Percentiles rank a stretch among this genome's conserved stretches.
Evolutionary conservation across 1,140 invertebrate genomes (phyloP).

Genomic region (Trachymyrmex cornetzi): DNA sequence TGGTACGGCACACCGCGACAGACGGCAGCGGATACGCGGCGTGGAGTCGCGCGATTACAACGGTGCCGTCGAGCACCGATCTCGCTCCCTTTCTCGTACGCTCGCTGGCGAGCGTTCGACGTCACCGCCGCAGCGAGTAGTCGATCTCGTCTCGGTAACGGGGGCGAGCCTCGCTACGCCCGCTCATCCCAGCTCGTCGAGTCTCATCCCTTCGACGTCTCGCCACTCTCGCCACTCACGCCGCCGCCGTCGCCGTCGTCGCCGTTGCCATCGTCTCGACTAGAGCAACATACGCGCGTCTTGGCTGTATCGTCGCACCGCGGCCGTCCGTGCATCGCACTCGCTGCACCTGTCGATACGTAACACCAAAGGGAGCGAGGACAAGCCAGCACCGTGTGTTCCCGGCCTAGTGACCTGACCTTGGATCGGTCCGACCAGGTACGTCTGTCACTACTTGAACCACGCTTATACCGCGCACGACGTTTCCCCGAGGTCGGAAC

Average conservation of each 20-base stretch:
- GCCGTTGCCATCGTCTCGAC: neutral
- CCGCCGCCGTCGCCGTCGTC: neutral
- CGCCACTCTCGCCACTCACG: neutral
- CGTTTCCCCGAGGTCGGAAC: neutral
- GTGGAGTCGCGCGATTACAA: neutral
- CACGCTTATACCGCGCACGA: neutral
- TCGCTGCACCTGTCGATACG: slow-evolving; percentile 13
- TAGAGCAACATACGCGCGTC: neutral
- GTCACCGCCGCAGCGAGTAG: neutral
- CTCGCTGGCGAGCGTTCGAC: slow-evolving; percentile 33
- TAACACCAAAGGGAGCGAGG: slow-evolving; percentile 22
- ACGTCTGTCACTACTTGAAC: slow-evolving; percentile 47
- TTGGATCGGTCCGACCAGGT: slow-evolving; percentile 82
- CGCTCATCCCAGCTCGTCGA: slow-evolving; percentile 17
- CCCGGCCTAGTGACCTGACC: slow-evolving; percentile 83
- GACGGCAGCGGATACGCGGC: slow-evolving; percentile 41
- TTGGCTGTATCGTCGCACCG: neutral
- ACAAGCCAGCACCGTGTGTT: slow-evolving; percentile 56
- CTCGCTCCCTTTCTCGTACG: too few relatives aligned
- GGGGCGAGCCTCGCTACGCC: slow-evolving; percentile 49
- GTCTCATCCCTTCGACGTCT: slow-evolving; percentile 1
- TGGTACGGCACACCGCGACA: slow-evolving; percentile 14
- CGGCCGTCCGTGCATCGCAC: slow-evolving; percentile 2
- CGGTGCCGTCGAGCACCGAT: neutral
- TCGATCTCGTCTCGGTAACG: slow-evolving; percentile 7